Evolutionary conservation across 2,797 vertebrate species (phyloP), one percentile per base, ranked within the genome.

Genomic region (Hippoglossus hippoglossus): DNA sequence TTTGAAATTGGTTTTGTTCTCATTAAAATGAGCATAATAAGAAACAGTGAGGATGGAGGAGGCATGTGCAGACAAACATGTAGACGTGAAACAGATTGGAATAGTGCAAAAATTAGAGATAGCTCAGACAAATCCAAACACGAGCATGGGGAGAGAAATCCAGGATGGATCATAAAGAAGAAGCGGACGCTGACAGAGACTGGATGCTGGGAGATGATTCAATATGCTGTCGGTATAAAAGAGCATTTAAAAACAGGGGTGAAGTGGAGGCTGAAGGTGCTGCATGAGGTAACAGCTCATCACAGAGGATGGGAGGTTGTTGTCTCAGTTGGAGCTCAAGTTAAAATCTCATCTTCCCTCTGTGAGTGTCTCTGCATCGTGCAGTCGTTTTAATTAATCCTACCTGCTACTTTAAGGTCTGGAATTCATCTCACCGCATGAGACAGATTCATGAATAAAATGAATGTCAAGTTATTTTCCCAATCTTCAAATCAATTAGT

Each of bases 261-360:
- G 56, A 70, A 53, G 46, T 31, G 51, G 24, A 52, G 36, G 15
- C 61, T 52, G 62, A 21, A 49, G 54, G 28, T 50, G 21, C 39
- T 36, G 58, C 12, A 18, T 1, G n/a, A 44, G 52, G 15, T 47
- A 63, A 63, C 6, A 21, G 46, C 46, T 47, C 46, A 19, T 47
- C 18, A 47, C 1, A 6, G 50, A 61, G 4, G 4, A 15, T 28
- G n/a, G 50, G 60, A 41, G 28, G 55, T 39, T 58, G 39, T 41
- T 50, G 15, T 73, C 71, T 67, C 26, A 26, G 52, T 56, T 55
- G 57, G 59, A 63, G 50, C 26, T 56, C 39, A 34, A 55, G 41
- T 70, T 24, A 19, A 31, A 65, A 64, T 64, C 61, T 39, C 39
- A 41, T 54, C 55, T 58, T 62, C 36, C 7, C 34, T 63, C 36